phyloP scores from a whole-genome alignment of 2,797 vertebrate genomes.

The Acanthurus tractus region DNA sequence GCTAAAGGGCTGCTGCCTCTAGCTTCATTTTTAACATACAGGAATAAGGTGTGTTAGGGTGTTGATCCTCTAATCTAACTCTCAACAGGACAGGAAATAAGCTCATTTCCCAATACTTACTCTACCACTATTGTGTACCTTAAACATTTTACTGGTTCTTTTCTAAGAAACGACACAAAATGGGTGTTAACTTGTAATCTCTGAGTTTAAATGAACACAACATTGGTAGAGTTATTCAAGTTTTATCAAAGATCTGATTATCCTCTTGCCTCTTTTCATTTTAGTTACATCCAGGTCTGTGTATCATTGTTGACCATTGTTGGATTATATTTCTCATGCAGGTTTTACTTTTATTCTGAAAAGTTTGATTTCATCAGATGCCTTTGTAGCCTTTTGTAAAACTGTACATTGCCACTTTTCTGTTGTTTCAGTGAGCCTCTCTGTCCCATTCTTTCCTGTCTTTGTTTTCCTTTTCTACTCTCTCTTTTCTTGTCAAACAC shows the following conservation, averaged over 20 bases:
- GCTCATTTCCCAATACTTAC: no score
- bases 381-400: not conserved
- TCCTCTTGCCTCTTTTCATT: not conserved
- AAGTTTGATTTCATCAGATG: not conserved
- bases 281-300: not conserved
- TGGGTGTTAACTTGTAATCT: not conserved
- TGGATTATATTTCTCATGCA: not conserved
- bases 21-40: not conserved
- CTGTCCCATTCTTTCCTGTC: not conserved
- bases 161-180: not conserved
- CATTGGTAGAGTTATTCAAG: not conserved
- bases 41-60: not conserved
- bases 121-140: not conserved
- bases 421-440: not conserved
- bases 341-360: not conserved
- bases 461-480: not conserved
- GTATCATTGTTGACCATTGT: not conserved
- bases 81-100: not conserved
- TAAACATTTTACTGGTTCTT: not conserved
- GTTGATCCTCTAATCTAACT: not conserved
- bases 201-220: not conserved
- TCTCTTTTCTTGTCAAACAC: slow-evolving; percentile 4
- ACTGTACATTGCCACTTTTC: no score
- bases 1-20: not conserved
- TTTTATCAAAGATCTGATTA: not conserved